Conservation (phyloP, 2,888 invertebrate genomes). For the Antitype chi region DNA sequence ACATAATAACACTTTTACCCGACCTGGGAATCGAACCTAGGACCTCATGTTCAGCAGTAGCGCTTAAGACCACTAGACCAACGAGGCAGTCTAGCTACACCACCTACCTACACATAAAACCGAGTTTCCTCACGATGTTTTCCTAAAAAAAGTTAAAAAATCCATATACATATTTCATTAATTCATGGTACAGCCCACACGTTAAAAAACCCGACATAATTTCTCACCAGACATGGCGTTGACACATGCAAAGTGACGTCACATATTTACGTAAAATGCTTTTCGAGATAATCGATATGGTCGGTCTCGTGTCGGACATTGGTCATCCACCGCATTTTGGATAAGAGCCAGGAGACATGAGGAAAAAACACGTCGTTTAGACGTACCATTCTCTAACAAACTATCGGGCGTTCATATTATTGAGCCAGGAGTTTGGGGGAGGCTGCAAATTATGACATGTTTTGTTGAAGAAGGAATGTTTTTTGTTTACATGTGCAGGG, state of each 20-base stretch:
- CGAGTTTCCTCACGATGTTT: neutral
- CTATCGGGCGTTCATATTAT: constrained; percentile 40
- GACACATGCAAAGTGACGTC: constrained; percentile 29
- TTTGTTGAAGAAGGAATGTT: constrained; percentile 27
- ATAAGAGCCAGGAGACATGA: constrained; percentile 39
- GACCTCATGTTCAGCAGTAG: too few relatives aligned
- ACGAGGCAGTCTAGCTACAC: too few relatives aligned
- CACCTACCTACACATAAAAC: too few relatives aligned
- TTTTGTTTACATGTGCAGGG: neutral
- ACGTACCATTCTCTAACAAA: constrained; percentile 32
- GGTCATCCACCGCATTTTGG: constrained; percentile 59
- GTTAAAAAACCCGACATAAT: neutral
- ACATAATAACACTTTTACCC: too few relatives aligned
- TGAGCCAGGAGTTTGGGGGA: constrained; percentile 33
- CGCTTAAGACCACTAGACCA: too few relatives aligned
- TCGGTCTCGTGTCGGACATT: constrained; percentile 47
- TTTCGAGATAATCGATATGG: constrained; percentile 45
- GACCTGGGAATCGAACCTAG: too few relatives aligned
- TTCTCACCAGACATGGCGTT: constrained; percentile 5
- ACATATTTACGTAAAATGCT: constrained; percentile 43
- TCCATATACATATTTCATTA: neutral
- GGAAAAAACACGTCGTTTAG: constrained; percentile 59
- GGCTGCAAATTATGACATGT: constrained; percentile 45
- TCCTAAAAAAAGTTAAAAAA: neutral
- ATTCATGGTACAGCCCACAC: neutral